A percentile compares a stretch with the other conserved stretches of the same genome.
Evolutionary conservation across 2,888 invertebrate genomes (phyloP).

Genomic region (Brachyptera risi): DNA sequence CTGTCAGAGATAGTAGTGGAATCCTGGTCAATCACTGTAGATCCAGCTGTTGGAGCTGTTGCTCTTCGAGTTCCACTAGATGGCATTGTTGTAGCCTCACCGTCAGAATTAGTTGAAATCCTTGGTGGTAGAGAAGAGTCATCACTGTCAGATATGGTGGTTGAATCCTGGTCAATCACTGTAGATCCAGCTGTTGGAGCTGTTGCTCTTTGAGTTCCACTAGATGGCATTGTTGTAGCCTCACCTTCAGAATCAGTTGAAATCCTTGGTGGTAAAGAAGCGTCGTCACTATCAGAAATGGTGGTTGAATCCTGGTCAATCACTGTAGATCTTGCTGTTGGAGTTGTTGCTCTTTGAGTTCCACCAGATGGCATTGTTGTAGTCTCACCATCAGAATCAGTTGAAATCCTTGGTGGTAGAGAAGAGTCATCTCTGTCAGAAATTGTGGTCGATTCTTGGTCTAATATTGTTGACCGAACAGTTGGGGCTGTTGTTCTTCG

Average conservation of each 20-base stretch:
- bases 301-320: neutral
- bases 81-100: constrained; percentile 9
- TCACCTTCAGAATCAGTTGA: constrained; percentile 23
- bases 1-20: too few relatives aligned
- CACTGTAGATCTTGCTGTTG: constrained; percentile 22
- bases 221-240: constrained; percentile 25
- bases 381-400: neutral
- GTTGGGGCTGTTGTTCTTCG: too few relatives aligned
- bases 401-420: neutral
- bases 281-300: neutral
- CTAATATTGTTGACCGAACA: too few relatives aligned
- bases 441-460: too few relatives aligned
- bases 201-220: too few relatives aligned
- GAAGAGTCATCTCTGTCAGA: too few relatives aligned
- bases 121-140: constrained; percentile 23
- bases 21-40: neutral
- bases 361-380: constrained; percentile 1
- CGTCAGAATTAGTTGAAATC: too few relatives aligned
- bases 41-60: neutral
- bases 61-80: constrained; percentile 26
- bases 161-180: too few relatives aligned
- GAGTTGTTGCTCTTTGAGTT: neutral
- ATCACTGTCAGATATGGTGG: neutral
- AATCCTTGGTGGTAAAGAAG: neutral
- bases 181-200: constrained; percentile 18